Conservation (phyloP, 1,140 invertebrate species). For the Matsumurasca onukii region DNA sequence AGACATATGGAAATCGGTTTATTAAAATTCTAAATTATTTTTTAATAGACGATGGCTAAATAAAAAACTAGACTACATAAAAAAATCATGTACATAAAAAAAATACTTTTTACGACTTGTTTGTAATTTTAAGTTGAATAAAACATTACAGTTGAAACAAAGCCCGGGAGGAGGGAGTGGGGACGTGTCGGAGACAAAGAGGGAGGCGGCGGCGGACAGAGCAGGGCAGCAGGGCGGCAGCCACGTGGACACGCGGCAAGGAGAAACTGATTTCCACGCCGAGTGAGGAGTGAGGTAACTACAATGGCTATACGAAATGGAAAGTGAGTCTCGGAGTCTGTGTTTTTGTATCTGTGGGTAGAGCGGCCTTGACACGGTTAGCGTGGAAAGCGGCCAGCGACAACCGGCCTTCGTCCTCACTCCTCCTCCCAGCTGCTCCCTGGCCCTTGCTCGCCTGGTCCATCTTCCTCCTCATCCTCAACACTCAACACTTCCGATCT, state of each 20-base stretch:
- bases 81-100: too few species aligned
- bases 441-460: not conserved
- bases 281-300: constrained; percentile 10
- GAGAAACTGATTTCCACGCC: constrained; percentile 21
- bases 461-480: not conserved
- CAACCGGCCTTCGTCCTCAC: not conserved
- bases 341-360: constrained; percentile 1
- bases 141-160: too few species aligned
- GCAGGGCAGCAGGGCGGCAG: not conserved
- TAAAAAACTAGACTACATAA: too few species aligned
- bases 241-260: not conserved
- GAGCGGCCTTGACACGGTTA: constrained; percentile 15
- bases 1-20: too few species aligned
- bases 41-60: too few species aligned
- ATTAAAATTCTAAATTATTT: too few species aligned
- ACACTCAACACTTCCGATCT: too few species aligned
- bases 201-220: too few species aligned
- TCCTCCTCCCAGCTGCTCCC: not conserved
- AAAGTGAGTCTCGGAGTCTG: constrained; percentile 24
- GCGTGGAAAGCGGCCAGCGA: constrained; percentile 13
- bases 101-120: too few species aligned
- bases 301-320: constrained; percentile 19
- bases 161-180: too few species aligned
- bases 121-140: too few species aligned
- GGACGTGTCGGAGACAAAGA: too few species aligned